These are phyloP conservation scores for Ornithorhynchus anatinus DNA, from an alignment of 2,113 vertebrate species.

Conservation along the genomic window DNA sequence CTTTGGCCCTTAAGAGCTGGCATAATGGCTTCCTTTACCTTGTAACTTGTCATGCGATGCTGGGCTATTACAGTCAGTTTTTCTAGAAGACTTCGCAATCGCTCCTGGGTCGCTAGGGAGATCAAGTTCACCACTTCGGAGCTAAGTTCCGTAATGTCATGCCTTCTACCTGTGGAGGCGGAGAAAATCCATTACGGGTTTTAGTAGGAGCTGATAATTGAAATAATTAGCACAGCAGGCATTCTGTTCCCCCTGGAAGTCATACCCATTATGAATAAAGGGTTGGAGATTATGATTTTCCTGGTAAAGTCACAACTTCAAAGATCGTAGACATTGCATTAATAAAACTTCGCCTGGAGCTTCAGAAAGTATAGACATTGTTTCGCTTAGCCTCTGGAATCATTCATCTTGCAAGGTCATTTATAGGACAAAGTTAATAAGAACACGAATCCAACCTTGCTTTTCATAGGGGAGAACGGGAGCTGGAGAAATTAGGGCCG, in stretches of 20 bases:
- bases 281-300: conserved; percentile 97
- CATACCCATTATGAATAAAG: conserved; percentile 96
- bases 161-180: conserved; percentile 88
- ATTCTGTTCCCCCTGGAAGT: conserved; percentile 94
- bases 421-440: conserved; percentile 92
- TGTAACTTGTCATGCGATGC: conserved; percentile 79
- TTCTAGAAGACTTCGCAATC: conserved; percentile 84
- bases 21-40: conserved; percentile 77
- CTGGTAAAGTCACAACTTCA: conserved; percentile 98
- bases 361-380: conserved; percentile 90
- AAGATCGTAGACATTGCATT: conserved; percentile 95
- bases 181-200: conserved; percentile 91
- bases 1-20: conserved; percentile 35
- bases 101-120: conserved; percentile 88
- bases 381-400: conserved; percentile 85
- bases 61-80: conserved; percentile 83
- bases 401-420: conserved; percentile 90
- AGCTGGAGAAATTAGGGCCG: conserved; percentile 72
- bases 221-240: conserved; percentile 98
- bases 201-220: conserved; percentile 91
- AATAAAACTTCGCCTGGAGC: conserved; percentile 94
- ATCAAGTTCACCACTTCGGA: conserved; percentile 88
- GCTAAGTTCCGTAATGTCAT: conserved; percentile 82
- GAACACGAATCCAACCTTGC: conserved; percentile 83
- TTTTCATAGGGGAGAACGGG: conserved; percentile 63